Evolutionary conservation across 2,113 vertebrate genomes (phyloP).

Genomic region (Isurus oxyrinchus): DNA sequence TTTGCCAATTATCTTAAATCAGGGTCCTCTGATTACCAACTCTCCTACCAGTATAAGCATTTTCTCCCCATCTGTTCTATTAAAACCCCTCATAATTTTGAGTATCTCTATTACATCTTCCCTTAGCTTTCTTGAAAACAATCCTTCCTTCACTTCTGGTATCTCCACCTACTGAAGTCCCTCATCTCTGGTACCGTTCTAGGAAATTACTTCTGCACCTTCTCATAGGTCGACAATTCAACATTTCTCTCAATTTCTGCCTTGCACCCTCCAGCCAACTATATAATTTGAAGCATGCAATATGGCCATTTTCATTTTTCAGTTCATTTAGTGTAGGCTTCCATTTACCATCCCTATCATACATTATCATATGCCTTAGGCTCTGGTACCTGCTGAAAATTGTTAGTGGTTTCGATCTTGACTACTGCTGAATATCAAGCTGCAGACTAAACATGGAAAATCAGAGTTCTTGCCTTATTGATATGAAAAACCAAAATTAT

Average conservation of each 20-base stretch:
- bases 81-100: not conserved
- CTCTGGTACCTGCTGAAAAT: not conserved
- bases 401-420: not conserved
- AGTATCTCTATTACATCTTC: not conserved
- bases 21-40: not conserved
- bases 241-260: not conserved
- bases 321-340: not conserved
- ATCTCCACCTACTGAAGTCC: not conserved
- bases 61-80: not conserved
- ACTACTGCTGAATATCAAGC: not conserved
- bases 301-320: not conserved
- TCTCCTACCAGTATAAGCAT: not conserved
- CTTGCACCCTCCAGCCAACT: not conserved
- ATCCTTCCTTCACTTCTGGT: not conserved
- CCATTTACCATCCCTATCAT: not conserved
- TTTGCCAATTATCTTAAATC: not conserved
- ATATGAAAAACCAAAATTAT: not conserved
- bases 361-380: not conserved
- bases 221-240: not conserved
- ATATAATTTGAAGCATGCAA: not conserved
- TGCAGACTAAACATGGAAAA: not conserved
- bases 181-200: not conserved
- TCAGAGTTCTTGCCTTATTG: not conserved
- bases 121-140: not conserved
- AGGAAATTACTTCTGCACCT: not conserved